Evolutionary conservation across 1,140 invertebrate genomes (phyloP).

Genomic region (Phymastichus coffea): DNA sequence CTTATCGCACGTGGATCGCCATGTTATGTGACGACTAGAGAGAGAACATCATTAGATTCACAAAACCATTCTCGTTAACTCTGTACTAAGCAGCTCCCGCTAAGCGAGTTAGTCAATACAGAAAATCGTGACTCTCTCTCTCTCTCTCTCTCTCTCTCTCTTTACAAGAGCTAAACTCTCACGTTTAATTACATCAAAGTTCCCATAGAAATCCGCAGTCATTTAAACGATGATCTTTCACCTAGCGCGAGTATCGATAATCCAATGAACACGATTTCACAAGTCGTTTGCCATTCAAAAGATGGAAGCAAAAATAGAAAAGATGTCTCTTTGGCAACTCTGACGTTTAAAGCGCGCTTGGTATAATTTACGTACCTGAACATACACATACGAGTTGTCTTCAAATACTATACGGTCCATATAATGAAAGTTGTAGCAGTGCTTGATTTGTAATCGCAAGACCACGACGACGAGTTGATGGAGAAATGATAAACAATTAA

Average conservation of each 20-base stretch:
- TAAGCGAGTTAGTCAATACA: background rate
- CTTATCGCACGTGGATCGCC: too few species aligned
- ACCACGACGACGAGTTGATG: background rate
- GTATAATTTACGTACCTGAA: conserved; percentile 8
- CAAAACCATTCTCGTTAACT: too few species aligned
- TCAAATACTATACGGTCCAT: background rate
- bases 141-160: too few species aligned
- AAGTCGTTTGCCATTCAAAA: background rate
- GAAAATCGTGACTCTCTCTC: background rate
- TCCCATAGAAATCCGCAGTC: too few species aligned
- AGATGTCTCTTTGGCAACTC: background rate
- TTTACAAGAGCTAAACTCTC: too few species aligned
- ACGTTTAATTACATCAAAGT: conserved; percentile 6
- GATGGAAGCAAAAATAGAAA: too few species aligned
- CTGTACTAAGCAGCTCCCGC: too few species aligned
- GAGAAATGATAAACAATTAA: background rate
- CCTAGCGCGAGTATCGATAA: background rate
- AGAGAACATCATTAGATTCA: too few species aligned
- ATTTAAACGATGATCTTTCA: background rate
- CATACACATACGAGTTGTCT: background rate
- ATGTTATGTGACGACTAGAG: too few species aligned
- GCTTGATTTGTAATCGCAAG: background rate
- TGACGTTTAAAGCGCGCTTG: background rate
- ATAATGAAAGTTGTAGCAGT: conserved; percentile 3
- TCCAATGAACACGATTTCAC: conserved; percentile 4